A percentile compares a stretch with the other conserved stretches of the same genome.
phyloP scores from a whole-genome alignment of 2,113 vertebrate genomes.

The Callopanchax toddi region DNA sequence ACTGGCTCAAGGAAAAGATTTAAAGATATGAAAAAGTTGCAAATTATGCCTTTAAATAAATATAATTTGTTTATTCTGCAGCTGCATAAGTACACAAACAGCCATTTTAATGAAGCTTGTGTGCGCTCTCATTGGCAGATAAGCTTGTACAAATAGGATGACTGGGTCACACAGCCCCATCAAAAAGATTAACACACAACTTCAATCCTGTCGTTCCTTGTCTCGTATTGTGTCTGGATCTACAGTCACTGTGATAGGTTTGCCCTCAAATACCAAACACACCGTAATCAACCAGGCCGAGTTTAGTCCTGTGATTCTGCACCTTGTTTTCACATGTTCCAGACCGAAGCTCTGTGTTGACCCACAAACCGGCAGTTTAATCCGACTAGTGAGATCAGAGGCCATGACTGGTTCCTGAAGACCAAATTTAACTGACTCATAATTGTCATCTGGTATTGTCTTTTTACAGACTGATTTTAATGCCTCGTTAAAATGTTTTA shows the following conservation, averaged over 20 bases:
- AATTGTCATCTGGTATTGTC: conserved; percentile 26
- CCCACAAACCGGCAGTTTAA: conserved; percentile 69
- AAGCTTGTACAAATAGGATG: conserved; percentile 75
- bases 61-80: conserved; percentile 28
- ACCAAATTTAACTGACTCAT: conserved; percentile 31
- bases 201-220: conserved; percentile 55
- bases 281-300: conserved; percentile 3
- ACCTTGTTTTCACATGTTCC: conserved; percentile 9
- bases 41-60: no score
- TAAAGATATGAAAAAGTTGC: no score
- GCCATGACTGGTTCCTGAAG: conserved; percentile 57
- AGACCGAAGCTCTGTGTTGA: conserved; percentile 59
- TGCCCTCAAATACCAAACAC: conserved; percentile 11
- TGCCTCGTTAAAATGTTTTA: not conserved
- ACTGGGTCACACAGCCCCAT: conserved; percentile 64
- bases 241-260: conserved; percentile 32
- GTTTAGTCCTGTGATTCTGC: not conserved
- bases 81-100: conserved; percentile 28
- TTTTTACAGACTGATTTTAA: not conserved
- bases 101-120: conserved; percentile 35
- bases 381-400: conserved; percentile 71
- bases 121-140: conserved; percentile 69
- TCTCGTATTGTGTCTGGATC: conserved; percentile 51
- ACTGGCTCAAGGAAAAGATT: no score
- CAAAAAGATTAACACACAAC: conserved; percentile 67